Evolutionary conservation across 2,888 invertebrate genomes (phyloP), one percentile per base, ranked within the genome.

Genomic region (Mayetiola destructor): DNA sequence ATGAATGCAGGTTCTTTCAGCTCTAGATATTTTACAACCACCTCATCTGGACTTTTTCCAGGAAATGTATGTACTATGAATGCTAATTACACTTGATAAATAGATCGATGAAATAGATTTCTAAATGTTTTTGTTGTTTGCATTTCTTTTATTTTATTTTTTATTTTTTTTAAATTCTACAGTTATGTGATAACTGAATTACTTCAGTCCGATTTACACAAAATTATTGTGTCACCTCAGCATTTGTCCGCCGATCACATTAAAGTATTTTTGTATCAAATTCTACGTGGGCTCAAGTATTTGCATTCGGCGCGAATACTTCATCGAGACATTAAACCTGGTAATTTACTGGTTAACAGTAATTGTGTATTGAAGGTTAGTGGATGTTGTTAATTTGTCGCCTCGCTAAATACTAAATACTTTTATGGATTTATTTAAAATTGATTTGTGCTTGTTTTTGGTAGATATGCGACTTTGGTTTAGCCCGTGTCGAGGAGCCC

Each of bases 221-320:
- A 97, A 82, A 99, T 99, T 75, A 99, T 99, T 76, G 97, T 99
- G 67, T 97, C 97, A 66, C 95, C 96, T 64, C 99, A 99, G 75
- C 94, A 94, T 68, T 85, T 99, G 65, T 94, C 96, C 67, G 85
- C 95, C 64, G 99, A 99, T 79, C 99, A 99, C 81, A 95, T 99
- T 77, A 99, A 99, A 85, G 96, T 99, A 77, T 99, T 99, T 83
- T 88, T 99, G 68, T 99, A 99, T 77, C 99, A 99, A 80, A 97
- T 99, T 76, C 83, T 99, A 68, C 84, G 99, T 80, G 97, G 96
- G 86, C 78, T 99, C 66, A 97, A 97, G 76, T 99, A 99, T 79
- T 82, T 99, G 66, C 99, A 99, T 76, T 96, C 96, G 60, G 95
- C 97, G 62, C 84, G 93, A 67, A 96, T 99, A 69, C 80, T 99